Evolutionary conservation across 1,140 invertebrate species (phyloP).

Genomic region (Rhopalosiphum padi): DNA sequence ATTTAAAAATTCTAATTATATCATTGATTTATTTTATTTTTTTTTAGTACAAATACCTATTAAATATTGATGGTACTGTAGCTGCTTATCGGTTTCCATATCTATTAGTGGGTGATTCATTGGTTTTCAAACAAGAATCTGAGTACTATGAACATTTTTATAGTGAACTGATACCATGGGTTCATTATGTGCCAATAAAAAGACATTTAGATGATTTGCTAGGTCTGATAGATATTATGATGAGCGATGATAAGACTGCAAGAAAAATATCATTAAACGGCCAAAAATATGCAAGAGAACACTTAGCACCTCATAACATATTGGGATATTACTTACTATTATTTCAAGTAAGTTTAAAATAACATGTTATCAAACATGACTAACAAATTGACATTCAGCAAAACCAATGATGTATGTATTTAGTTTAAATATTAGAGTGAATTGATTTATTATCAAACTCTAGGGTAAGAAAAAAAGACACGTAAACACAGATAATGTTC

Average conservation of each 20-base stretch:
- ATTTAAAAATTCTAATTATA: background rate
- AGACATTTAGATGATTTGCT: constrained; percentile 81
- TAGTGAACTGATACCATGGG: constrained; percentile 73
- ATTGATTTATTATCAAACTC: background rate
- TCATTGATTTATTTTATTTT: constrained; percentile 45
- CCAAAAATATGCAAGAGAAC: constrained; percentile 75
- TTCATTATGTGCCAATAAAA: constrained; percentile 87
- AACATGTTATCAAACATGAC: background rate
- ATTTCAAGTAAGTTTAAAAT: constrained; percentile 71
- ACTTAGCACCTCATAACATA: constrained; percentile 85
- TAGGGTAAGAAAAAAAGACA: background rate
- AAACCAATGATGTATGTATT: background rate
- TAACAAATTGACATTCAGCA: background rate
- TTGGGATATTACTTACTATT: constrained; percentile 88
- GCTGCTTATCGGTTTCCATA: constrained; percentile 95
- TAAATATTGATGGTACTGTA: constrained; percentile 95
- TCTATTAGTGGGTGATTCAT: constrained; percentile 82
- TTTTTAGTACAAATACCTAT: constrained; percentile 92
- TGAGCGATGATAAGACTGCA: constrained; percentile 77
- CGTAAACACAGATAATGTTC: background rate
- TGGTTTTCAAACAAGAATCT: constrained; percentile 93
- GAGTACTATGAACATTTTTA: constrained; percentile 96
- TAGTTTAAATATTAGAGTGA: background rate
- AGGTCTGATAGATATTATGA: constrained; percentile 82
- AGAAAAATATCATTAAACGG: constrained; percentile 75